Percentiles rank a stretch among this genome's conserved stretches.
phyloP scores from a whole-genome alignment of 2,113 vertebrate genomes.

The Calyptommatus sinebrachiatus region DNA sequence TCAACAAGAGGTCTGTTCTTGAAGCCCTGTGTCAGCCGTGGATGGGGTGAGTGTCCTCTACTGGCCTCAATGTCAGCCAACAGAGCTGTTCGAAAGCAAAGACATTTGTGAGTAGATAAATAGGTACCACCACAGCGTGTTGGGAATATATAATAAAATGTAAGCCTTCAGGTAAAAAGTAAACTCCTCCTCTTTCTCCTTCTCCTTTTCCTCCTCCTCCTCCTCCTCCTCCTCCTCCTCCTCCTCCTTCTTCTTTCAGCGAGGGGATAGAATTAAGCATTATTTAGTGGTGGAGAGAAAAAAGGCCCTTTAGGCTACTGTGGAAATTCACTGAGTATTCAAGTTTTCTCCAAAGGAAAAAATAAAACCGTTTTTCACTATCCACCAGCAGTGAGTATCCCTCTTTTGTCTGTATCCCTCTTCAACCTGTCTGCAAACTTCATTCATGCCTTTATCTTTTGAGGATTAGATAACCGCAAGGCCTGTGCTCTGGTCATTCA shows the following conservation, averaged over 20 bases:
- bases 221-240: background rate
- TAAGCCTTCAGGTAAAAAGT: background rate
- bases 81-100: background rate
- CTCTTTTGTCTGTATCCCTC: background rate
- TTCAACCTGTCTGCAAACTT: background rate
- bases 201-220: too few relatives aligned
- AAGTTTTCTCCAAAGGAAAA: background rate
- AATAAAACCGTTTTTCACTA: background rate
- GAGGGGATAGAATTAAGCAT: background rate
- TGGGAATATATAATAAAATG: too few relatives aligned
- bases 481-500: slow-evolving; percentile 2
- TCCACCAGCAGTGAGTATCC: background rate
- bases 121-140: too few relatives aligned
- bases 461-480: slow-evolving; percentile 14
- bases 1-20: too few relatives aligned
- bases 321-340: background rate
- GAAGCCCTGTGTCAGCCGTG: too few relatives aligned
- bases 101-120: too few relatives aligned
- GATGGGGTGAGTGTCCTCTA: too few relatives aligned
- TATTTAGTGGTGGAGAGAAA: background rate
- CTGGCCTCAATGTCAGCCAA: too few relatives aligned
- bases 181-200: background rate
- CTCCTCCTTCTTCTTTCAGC: background rate
- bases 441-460: slow-evolving; percentile 13
- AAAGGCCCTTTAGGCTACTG: background rate